Conservation (phyloP, 2,797 vertebrate species). For the Gouania willdenowi region DNA sequence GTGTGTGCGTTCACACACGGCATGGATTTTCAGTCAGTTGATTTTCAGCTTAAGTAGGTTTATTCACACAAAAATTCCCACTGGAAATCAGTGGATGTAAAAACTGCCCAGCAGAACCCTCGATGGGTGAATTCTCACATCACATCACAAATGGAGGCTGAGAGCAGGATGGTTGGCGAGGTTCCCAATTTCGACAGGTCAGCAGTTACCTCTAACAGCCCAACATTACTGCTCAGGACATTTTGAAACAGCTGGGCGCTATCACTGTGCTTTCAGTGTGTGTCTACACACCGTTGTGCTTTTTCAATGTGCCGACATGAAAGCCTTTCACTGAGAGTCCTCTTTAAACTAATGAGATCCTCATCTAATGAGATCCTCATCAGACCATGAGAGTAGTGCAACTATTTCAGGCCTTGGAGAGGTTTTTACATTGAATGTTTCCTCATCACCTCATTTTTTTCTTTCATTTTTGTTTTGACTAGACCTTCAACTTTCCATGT, state of each 20-base stretch:
- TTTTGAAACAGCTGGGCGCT: constrained; percentile 9
- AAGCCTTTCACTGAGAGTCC: constrained; percentile 14
- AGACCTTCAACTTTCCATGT: not conserved
- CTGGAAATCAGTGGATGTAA: too few species aligned
- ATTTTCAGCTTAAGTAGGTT: too few species aligned
- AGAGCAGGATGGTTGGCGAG: constrained; percentile 16
- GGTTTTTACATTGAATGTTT: constrained; percentile 23
- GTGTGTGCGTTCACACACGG: too few species aligned
- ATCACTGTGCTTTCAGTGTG: constrained; percentile 4
- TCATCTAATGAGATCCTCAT: constrained; percentile 32
- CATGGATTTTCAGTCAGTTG: too few species aligned
- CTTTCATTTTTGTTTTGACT: constrained; percentile 12
- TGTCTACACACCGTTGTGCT: not conserved
- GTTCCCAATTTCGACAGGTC: constrained; percentile 40
- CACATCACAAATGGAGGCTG: constrained; percentile 8
- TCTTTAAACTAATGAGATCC: constrained; percentile 15
- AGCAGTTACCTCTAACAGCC: constrained; percentile 43
- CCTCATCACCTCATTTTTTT: constrained; percentile 13
- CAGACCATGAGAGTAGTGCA: constrained; percentile 10
- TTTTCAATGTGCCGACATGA: constrained; percentile 26
- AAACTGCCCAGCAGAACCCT: too few species aligned
- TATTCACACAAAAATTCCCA: too few species aligned
- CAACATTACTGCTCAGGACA: constrained; percentile 23
- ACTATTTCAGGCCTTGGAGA: constrained; percentile 12
- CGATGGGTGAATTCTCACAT: too few species aligned